Percentiles rank a stretch among this genome's conserved stretches.
Evolutionary conservation across 2,113 vertebrate genomes (phyloP).

Genomic region (Tragelaphus buxtoni): DNA sequence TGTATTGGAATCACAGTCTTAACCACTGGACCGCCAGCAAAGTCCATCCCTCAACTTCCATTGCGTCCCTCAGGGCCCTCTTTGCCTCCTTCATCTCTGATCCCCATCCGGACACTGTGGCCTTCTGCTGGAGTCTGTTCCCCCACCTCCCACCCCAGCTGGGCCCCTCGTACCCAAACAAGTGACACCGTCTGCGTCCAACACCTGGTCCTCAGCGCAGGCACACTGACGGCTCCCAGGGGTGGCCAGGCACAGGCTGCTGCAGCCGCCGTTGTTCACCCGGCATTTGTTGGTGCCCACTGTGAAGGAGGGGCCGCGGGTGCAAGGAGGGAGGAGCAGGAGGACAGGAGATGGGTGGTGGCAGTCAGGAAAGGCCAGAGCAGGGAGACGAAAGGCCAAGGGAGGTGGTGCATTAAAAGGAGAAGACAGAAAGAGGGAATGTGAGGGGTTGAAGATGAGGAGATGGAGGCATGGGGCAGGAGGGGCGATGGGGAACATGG

Average conservation of each 20-base stretch:
- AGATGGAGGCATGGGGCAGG: accelerated
- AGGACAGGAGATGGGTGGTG: accelerated
- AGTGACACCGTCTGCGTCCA: slow-evolving; percentile 87
- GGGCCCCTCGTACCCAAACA: slow-evolving; percentile 86
- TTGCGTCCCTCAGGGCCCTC: not conserved
- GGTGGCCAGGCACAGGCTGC: slow-evolving; percentile 93
- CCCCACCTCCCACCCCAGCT: not conserved
- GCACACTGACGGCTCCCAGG: slow-evolving; percentile 90
- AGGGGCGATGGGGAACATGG: not conserved
- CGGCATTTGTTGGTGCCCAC: slow-evolving; percentile 92
- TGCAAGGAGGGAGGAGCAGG: accelerated
- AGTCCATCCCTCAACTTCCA: not conserved
- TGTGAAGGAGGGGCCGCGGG: not conserved
- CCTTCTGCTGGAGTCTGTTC: not conserved
- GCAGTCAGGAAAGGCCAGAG: not conserved
- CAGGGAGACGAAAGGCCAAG: not conserved
- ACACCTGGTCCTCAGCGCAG: slow-evolving; percentile 94
- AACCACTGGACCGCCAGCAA: not conserved
- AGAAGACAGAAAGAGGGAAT: not conserved
- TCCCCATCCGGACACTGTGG: not conserved
- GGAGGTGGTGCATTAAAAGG: not conserved
- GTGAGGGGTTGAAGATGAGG: not conserved
- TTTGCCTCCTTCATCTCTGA: not conserved
- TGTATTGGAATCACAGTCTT: not conserved
- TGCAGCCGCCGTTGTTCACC: slow-evolving; percentile 94